Base-by-base conservation (phyloP, 2,888 invertebrate species). In the Hypselothyrea guttata region DNA sequence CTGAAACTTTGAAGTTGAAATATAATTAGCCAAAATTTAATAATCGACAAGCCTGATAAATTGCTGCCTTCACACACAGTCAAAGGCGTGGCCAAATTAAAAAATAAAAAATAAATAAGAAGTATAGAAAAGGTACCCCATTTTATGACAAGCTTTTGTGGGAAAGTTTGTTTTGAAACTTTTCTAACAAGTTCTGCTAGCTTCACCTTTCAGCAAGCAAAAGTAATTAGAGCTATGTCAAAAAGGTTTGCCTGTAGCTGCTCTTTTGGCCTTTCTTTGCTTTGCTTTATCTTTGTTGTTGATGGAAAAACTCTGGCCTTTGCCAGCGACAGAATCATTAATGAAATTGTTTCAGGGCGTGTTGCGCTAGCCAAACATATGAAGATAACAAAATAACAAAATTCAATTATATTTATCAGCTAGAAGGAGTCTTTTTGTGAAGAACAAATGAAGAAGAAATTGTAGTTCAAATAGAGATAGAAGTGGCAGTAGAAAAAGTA, bases 21-120 rank as follows among this genome's bases (percentile, higher is more conserved):
- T 35, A 41, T 55, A 79, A 79, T 83, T 66, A 79, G 62, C 38
- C 15, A n/a, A 46, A 56, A 66, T 64, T 76, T 64, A 51, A 72
- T 72, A 65, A 65, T 33, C 35, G 44, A 34, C 12, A 2, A 18
- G 13, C 22, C 27, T 47, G 15, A 49, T 51, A 35, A 35, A 56
- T 61, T 38, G 22, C 52, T 51, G 51, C 46, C n/a, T 22, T n/a
- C n/a, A n/a, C n/a, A n/a, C n/a, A n/a, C n/a, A n/a, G n/a, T n/a
- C n/a, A 22, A 22, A 22, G 22, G 22, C 22, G n/a, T n/a, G n/a
- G n/a, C n/a, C n/a, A n/a, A 22, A 22, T 22, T 22, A 22, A 22
- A 22, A 22, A 22, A 4, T 2, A 22, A 22, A 22, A 22, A 22
- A 22, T 22, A 22, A 2, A 22, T 22, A n/a, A n/a, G n/a, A n/a